phyloP scores from a whole-genome alignment of 2,113 vertebrate genomes.

The Hippocampus abdominalis region DNA sequence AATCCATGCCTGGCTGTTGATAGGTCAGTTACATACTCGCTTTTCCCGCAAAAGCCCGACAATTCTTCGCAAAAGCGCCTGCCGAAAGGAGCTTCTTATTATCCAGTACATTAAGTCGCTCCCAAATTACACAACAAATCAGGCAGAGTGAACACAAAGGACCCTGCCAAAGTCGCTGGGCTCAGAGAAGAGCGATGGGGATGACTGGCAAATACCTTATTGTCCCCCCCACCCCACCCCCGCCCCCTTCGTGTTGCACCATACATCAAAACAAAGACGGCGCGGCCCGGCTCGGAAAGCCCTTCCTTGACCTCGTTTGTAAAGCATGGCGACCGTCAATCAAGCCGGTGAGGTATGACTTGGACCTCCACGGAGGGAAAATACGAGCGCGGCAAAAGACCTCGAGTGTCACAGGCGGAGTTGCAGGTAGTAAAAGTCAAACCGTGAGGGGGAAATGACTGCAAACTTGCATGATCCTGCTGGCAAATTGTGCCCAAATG shows the following conservation, averaged over 20 bases:
- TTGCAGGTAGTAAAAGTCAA: constrained; percentile 22
- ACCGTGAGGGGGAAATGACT: constrained; percentile 29
- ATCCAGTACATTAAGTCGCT: constrained; percentile 63
- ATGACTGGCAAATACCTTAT: constrained; percentile 41
- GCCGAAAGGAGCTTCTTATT: constrained; percentile 57
- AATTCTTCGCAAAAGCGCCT: constrained; percentile 42
- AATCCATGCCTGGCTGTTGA: constrained; percentile 44
- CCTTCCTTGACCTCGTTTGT: neutral
- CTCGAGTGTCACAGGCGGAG: constrained; percentile 32
- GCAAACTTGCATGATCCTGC: constrained; percentile 7
- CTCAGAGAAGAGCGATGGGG: constrained; percentile 53
- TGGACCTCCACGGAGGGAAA: neutral
- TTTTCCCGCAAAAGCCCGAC: constrained; percentile 17
- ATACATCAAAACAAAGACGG: constrained; percentile 28
- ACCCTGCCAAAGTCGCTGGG: constrained; percentile 54
- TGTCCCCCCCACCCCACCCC: neutral
- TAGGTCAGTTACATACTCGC: constrained; percentile 14
- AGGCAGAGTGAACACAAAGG: constrained; percentile 39
- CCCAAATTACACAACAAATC: constrained; percentile 66
- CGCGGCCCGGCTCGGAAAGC: neutral
- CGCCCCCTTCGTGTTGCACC: constrained; percentile 1
- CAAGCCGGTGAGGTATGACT: constrained; percentile 4
- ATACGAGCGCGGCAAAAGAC: neutral
- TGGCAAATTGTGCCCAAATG: constrained; percentile 6
- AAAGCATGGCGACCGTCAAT: constrained; percentile 1